Conservation (phyloP, 2,797 vertebrate species). For the Leuciscus waleckii region DNA sequence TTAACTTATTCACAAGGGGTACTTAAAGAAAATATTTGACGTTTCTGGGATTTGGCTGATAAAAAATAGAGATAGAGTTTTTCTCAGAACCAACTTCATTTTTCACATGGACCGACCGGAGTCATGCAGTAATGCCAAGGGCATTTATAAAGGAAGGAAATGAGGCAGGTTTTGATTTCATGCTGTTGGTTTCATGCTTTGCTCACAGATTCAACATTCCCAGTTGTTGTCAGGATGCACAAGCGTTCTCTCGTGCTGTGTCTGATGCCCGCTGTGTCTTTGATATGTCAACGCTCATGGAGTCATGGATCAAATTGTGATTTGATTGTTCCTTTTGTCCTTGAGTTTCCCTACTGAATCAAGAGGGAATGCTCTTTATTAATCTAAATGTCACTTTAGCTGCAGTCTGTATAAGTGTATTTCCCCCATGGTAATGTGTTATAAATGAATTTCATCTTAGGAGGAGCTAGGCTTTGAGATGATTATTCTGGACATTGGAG, state of each 20-base stretch:
- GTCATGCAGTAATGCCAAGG: not conserved
- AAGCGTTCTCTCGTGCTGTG: constrained; percentile 87
- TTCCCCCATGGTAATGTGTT: not conserved
- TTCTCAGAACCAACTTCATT: not conserved
- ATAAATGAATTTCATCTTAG: constrained; percentile 68
- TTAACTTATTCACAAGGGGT: too few relatives aligned
- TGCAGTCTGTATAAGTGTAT: not conserved
- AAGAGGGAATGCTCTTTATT: not conserved
- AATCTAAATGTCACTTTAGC: not conserved
- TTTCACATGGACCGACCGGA: not conserved
- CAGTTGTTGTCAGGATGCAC: constrained; percentile 84
- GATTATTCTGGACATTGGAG: constrained; percentile 93
- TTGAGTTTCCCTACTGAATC: not conserved
- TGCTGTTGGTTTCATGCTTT: constrained; percentile 12
- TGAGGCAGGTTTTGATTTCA: not conserved
- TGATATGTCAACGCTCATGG: constrained; percentile 84
- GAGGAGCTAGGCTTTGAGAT: constrained; percentile 93
- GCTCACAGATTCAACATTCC: constrained; percentile 87
- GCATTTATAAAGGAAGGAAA: not conserved
- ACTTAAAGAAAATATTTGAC: too few relatives aligned
- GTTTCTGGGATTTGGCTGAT: too few relatives aligned
- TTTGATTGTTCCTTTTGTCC: not conserved
- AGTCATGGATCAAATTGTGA: not conserved
- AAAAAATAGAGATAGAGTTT: too few relatives aligned
- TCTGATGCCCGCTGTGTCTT: constrained; percentile 97